Evolutionary conservation across 1,140 invertebrate genomes (phyloP), one percentile per base, ranked within the genome.

Genomic region (Trachelipus rathkii): DNA sequence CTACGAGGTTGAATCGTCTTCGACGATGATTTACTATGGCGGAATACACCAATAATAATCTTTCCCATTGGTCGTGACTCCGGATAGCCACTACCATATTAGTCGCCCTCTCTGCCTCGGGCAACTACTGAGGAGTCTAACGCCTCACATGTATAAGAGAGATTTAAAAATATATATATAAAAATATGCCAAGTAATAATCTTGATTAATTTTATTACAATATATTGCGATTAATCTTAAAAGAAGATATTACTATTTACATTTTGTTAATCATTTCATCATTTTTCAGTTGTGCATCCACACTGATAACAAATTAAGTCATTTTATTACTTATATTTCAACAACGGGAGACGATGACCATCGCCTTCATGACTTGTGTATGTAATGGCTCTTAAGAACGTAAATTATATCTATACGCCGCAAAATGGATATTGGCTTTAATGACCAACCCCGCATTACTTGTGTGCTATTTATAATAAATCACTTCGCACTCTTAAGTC

Each of bases 401-500:
- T 60, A 60, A 60, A 60, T 60, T 60, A 60, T 60, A 19, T 19
- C 19, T 60, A 8, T 13, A 13, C 50, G 50, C 50, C 50, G 19
- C 19, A 60, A 60, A 60, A 60, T 60, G 50, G 50, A 60, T 60
- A 60, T 60, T 60, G 50, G 50, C 50, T 60, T 19, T 60, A 60
- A 60, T 60, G 50, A 60, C 50, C 50, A 8, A 60, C 50, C 50
- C 50, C 50, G 19, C 50, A 60, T 60, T 60, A 60, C 50, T 60
- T 60, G 11, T 60, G 19, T 60, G 50, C 50, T 60, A 60, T 60
- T 60, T 60, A 60, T 60, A 60, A 60, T 60, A 60, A 60, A 60
- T 60, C 50, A 60, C 8, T 60, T 15, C 19, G 50, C 11, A 60
- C 50, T 60, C 50, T 60, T 60, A 19, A 60, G 11, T 8, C 2